Evolutionary conservation across 1,140 invertebrate species (phyloP).

Genomic region (Chironomus striatipennis): DNA sequence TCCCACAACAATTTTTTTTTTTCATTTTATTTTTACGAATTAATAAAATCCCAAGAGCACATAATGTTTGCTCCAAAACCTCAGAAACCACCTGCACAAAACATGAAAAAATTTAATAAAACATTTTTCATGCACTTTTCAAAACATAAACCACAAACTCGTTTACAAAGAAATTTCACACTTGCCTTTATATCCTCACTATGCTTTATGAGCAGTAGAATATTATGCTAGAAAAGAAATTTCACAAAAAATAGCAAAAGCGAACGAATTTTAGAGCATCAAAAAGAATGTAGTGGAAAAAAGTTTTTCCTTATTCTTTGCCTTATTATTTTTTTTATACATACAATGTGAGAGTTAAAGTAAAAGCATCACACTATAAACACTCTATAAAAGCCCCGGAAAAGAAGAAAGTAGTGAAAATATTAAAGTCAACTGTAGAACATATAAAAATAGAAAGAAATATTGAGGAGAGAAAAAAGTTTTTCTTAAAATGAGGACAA

Average conservation of each 20-base stretch:
- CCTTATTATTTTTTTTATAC: neutral
- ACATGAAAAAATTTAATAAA: too few relatives aligned
- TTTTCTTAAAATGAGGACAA: neutral
- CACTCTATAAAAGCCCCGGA: neutral
- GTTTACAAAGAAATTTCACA: too few relatives aligned
- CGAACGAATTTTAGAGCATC: neutral
- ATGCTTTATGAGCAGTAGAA: too few relatives aligned
- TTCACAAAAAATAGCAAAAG: neutral
- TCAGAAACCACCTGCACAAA: too few relatives aligned
- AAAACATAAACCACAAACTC: neutral
- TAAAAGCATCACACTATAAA: constrained; percentile 7
- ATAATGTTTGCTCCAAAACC: too few relatives aligned
- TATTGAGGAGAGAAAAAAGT: neutral
- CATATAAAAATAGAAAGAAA: neutral
- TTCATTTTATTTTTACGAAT: too few relatives aligned
- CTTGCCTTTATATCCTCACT: too few relatives aligned
- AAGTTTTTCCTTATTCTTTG: neutral
- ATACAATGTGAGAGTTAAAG: neutral
- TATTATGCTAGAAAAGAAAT: neutral
- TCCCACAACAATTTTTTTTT: too few relatives aligned
- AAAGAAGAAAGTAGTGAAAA: neutral
- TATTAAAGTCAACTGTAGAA: neutral
- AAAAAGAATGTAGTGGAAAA: neutral
- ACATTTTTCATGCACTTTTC: neutral
- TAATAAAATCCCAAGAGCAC: too few relatives aligned